These are phyloP conservation scores for Whitmania pigra DNA, from an alignment of 1,140 invertebrate genomes.

Conservation along the genomic window DNA sequence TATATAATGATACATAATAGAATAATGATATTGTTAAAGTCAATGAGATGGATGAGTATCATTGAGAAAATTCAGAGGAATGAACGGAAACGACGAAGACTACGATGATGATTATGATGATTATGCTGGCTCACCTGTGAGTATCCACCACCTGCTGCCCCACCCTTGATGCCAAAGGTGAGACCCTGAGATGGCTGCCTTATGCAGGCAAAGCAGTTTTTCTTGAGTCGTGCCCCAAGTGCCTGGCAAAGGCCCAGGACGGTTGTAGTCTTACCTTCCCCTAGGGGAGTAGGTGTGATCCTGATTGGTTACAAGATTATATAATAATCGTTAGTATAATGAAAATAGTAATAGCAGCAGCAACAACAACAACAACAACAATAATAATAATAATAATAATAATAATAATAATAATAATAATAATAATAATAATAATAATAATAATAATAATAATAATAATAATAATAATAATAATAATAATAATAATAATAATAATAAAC, in stretches of 20 bases:
- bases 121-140: too few relatives aligned
- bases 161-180: conserved; percentile 94
- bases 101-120: too few relatives aligned
- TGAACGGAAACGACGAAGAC: too few relatives aligned
- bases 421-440: not conserved
- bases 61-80: too few relatives aligned
- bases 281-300: conserved; percentile 90
- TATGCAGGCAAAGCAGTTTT: conserved; percentile 83
- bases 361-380: too few relatives aligned
- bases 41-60: too few relatives aligned
- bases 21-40: too few relatives aligned
- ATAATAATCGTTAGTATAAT: too few relatives aligned
- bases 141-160: conserved; percentile 88
- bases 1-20: too few relatives aligned
- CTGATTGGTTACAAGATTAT: conserved; percentile 39
- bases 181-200: conserved; percentile 97
- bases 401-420: not conserved
- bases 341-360: too few relatives aligned
- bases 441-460: not conserved
- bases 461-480: not conserved
- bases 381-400: not conserved
- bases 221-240: conserved; percentile 64
- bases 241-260: conserved; percentile 85
- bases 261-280: conserved; percentile 93
- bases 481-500: not conserved